Percentiles rank a stretch among this genome's conserved stretches.
Conservation (phyloP, 2,113 vertebrate species). For the Hippocampus guttulatus region DNA sequence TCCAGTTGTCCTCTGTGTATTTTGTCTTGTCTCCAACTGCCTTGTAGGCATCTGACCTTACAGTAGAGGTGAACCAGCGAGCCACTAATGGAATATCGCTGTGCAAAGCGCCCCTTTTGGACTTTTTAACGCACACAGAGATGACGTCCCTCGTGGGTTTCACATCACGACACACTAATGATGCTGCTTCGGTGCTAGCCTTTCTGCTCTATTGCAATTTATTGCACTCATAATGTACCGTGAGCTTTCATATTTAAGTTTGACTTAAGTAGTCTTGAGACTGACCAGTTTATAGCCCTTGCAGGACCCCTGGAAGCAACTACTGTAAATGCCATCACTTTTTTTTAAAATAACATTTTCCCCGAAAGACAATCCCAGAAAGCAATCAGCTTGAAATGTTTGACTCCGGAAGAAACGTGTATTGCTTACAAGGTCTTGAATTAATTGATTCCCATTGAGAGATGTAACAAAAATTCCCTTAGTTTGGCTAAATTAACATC, state of each 20-base stretch:
- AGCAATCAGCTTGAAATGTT: neutral
- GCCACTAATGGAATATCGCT: constrained; percentile 52
- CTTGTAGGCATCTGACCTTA: constrained; percentile 25
- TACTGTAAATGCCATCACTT: neutral
- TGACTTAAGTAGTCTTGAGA: neutral
- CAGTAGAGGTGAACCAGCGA: constrained; percentile 28
- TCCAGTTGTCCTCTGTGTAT: neutral
- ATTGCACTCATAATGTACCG: neutral
- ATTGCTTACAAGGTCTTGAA: neutral
- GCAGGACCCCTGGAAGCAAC: neutral
- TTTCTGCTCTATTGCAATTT: neutral
- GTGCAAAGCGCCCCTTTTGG: constrained; percentile 39
- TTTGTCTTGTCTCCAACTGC: constrained; percentile 14
- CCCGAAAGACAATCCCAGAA: neutral
- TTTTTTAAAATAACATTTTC: neutral
- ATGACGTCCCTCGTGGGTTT: constrained; percentile 29
- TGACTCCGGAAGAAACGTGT: neutral
- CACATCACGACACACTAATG: constrained; percentile 30
- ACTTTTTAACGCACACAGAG: constrained; percentile 27
- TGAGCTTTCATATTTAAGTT: neutral
- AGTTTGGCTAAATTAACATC: neutral
- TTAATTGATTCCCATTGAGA: neutral
- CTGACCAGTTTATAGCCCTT: neutral
- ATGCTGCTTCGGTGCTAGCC: neutral
- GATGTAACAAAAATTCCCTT: neutral